These are phyloP conservation scores for Podarcis cretensis DNA, from an alignment of 2,113 vertebrate genomes.

Conservation along the genomic window DNA sequence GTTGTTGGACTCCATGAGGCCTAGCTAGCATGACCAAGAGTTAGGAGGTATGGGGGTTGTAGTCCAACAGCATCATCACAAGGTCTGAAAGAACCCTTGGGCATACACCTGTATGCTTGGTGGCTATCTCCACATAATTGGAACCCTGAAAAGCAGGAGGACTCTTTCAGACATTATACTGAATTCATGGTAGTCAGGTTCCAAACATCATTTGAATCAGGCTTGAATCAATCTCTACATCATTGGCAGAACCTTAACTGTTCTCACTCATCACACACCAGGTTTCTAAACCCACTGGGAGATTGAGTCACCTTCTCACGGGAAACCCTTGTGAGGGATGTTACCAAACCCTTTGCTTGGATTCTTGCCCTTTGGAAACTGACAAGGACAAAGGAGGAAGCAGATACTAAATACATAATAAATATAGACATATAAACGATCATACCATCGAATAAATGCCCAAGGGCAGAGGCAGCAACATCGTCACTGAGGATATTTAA, in stretches of 20 bases:
- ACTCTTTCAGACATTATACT: not conserved
- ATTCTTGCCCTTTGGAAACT: conserved; percentile 5
- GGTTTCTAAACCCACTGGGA: not conserved
- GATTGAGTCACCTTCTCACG: not conserved
- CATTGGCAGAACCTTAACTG: not conserved
- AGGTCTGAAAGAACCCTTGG: not conserved
- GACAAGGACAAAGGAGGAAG: conserved; percentile 25
- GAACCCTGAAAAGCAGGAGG: too few species aligned
- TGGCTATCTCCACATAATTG: not conserved
- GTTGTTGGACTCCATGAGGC: too few species aligned
- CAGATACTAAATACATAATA: not conserved
- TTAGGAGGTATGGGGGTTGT: too few species aligned
- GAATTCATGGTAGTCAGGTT: too few species aligned
- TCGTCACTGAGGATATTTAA: conserved; percentile 31
- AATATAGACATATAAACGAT: conserved; percentile 9
- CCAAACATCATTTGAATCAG: not conserved
- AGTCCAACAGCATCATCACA: not conserved
- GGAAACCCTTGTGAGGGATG: too few species aligned
- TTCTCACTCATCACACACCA: too few species aligned
- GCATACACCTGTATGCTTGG: not conserved
- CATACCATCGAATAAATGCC: conserved; percentile 11
- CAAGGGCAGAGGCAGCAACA: not conserved
- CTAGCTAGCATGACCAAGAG: too few species aligned
- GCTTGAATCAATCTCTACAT: not conserved
- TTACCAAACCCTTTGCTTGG: not conserved